Percentiles rank a stretch among this genome's conserved stretches.
Evolutionary conservation across 2,113 vertebrate species (phyloP).

Genomic region (Hemiscyllium ocellatum): DNA sequence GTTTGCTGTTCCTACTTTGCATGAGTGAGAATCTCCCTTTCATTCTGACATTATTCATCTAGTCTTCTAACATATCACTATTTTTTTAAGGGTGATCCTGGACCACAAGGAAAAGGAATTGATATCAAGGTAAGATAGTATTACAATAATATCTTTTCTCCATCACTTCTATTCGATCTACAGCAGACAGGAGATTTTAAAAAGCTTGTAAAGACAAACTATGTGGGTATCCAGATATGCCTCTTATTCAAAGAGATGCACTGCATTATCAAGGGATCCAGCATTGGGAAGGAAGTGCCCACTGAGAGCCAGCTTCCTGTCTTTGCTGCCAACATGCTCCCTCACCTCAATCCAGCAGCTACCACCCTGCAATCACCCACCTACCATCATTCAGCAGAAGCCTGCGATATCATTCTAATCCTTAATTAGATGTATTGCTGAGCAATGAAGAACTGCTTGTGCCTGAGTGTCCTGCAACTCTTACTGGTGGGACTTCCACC

Average conservation of each 20-base stretch:
- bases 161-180: too few relatives aligned
- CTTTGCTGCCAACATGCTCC: too few relatives aligned
- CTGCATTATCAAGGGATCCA: too few relatives aligned
- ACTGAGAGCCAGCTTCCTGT: too few relatives aligned
- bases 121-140: conserved; percentile 56
- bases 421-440: not conserved
- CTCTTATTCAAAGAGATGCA: not conserved
- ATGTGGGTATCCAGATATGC: too few relatives aligned
- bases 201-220: too few relatives aligned
- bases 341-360: too few relatives aligned
- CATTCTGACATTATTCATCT: not conserved
- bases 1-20: not conserved
- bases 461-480: not conserved
- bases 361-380: too few relatives aligned
- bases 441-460: not conserved
- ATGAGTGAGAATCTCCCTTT: not conserved
- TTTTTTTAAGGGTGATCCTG: conserved; percentile 54
- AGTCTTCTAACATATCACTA: not conserved
- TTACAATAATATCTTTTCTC: not conserved
- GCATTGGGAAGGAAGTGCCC: too few relatives aligned
- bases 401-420: too few relatives aligned
- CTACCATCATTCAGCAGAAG: too few relatives aligned
- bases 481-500: not conserved
- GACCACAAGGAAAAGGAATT: conserved; percentile 50
- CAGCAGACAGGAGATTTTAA: too few relatives aligned